A percentile compares a stretch with the other conserved stretches of the same genome.
phyloP scores from a whole-genome alignment of 1,140 invertebrate genomes.

The Andricus grossulariae region DNA sequence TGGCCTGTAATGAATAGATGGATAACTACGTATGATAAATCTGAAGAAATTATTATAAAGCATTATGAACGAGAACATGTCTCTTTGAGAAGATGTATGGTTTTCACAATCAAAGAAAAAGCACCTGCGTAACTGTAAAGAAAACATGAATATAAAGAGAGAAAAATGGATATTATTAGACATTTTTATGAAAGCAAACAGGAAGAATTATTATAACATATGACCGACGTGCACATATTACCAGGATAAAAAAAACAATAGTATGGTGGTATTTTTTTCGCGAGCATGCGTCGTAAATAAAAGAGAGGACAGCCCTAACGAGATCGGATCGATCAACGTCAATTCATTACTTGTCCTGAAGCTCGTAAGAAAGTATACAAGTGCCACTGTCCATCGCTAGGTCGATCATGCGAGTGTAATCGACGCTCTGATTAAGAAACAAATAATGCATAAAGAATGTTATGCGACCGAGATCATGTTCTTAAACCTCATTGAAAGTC shows the following conservation, averaged over 20 bases:
- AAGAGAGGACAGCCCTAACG: neutral
- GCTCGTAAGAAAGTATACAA: slow-evolving; percentile 13
- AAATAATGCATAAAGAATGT: neutral
- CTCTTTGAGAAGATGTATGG: neutral
- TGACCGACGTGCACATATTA: neutral
- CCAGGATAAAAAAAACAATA: neutral
- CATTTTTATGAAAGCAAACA: slow-evolving; percentile 24
- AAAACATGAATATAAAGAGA: neutral
- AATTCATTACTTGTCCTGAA: slow-evolving; percentile 9
- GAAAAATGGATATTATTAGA: neutral
- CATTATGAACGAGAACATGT: neutral
- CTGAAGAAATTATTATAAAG: neutral
- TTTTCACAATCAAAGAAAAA: neutral
- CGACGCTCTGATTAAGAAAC: slow-evolving; percentile 18
- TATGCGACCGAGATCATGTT: neutral
- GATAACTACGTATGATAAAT: neutral
- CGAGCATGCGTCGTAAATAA: neutral
- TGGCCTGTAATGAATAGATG: neutral
- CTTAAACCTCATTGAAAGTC: slow-evolving; percentile 9
- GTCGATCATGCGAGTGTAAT: neutral
- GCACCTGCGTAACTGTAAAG: neutral
- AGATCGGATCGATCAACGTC: slow-evolving; percentile 26
- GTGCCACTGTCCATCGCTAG: slow-evolving; percentile 8
- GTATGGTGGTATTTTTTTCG: neutral
- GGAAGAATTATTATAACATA: neutral